Evolutionary conservation across 2,888 invertebrate species (phyloP).

Genomic region (Osmoderma eremita): DNA sequence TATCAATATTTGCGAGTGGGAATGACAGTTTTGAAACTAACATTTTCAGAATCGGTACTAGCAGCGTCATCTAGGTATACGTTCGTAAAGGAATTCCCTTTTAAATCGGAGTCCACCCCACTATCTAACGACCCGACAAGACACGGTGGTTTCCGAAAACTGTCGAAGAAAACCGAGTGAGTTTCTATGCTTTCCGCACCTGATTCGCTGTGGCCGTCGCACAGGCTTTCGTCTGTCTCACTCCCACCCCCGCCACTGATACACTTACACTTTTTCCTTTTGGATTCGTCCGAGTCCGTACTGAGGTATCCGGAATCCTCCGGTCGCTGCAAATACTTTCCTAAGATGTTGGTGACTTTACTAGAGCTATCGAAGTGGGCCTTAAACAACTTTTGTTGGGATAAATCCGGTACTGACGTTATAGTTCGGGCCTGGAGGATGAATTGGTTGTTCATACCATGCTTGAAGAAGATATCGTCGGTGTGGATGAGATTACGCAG

Average conservation of each 20-base stretch:
- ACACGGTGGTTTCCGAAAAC: conserved; percentile 69
- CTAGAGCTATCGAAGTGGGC: neutral
- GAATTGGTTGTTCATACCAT: conserved; percentile 56
- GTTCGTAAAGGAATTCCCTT: conserved; percentile 48
- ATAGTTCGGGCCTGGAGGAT: conserved; percentile 52
- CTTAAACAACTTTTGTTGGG: neutral
- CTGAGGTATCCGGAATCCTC: conserved; percentile 88
- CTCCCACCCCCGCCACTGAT: conserved; percentile 60
- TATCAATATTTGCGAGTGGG: conserved; percentile 26
- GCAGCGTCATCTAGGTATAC: conserved; percentile 54
- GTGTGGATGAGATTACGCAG: conserved; percentile 49
- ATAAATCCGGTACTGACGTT: conserved; percentile 45
- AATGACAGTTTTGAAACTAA: conserved; percentile 65
- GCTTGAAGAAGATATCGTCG: conserved; percentile 53
- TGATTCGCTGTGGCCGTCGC: conserved; percentile 85
- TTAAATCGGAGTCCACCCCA: conserved; percentile 57
- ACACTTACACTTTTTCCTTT: conserved; percentile 58
- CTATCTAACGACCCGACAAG: conserved; percentile 60
- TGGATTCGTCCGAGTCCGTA: conserved; percentile 78
- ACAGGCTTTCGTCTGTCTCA: conserved; percentile 80
- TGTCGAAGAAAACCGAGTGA: conserved; percentile 86
- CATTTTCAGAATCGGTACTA: conserved; percentile 64
- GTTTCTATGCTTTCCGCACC: conserved; percentile 89
- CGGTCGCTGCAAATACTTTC: conserved; percentile 48
- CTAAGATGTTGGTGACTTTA: conserved; percentile 25